Percentiles rank a stretch among this genome's conserved stretches.
Evolutionary conservation across 2,888 invertebrate genomes (phyloP).

Genomic region (Allophyes oxyacanthae): DNA sequence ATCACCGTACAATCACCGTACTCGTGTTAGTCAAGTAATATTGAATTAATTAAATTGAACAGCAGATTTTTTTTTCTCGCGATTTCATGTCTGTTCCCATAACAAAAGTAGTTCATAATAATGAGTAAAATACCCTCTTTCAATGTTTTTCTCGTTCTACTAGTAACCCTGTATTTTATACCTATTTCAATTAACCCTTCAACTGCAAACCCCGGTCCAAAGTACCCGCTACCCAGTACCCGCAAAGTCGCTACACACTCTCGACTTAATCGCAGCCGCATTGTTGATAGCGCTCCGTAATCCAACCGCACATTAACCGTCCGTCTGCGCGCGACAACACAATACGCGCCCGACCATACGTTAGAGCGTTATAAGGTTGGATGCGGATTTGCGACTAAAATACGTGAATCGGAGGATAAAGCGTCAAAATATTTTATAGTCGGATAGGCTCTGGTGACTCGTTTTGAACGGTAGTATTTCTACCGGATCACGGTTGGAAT

Average conservation of each 20-base stretch:
- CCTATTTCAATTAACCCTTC: constrained; percentile 41
- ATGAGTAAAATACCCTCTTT: too few species aligned
- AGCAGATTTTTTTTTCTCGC: too few species aligned
- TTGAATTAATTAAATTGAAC: too few species aligned
- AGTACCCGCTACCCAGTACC: constrained; percentile 29
- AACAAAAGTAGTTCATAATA: too few species aligned
- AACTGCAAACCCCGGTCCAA: constrained; percentile 26
- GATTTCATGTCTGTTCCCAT: too few species aligned
- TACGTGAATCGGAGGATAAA: not conserved
- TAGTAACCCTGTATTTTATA: not conserved
- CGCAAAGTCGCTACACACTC: constrained; percentile 39
- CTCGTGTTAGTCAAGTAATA: too few species aligned
- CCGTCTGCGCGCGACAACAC: constrained; percentile 75
- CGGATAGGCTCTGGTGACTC: not conserved
- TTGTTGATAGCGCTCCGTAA: constrained; percentile 64
- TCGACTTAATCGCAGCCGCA: constrained; percentile 61
- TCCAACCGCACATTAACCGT: constrained; percentile 70
- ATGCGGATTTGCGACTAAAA: constrained; percentile 59
- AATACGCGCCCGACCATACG: constrained; percentile 65
- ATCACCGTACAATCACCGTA: too few species aligned
- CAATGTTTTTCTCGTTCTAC: too few species aligned
- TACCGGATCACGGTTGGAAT: too few species aligned
- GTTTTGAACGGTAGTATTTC: not conserved
- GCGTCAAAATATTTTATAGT: constrained; percentile 7
- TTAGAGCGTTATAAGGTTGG: constrained; percentile 60